Conservation (phyloP, 2,888 invertebrate genomes). For the Sicus ferrugineus region DNA sequence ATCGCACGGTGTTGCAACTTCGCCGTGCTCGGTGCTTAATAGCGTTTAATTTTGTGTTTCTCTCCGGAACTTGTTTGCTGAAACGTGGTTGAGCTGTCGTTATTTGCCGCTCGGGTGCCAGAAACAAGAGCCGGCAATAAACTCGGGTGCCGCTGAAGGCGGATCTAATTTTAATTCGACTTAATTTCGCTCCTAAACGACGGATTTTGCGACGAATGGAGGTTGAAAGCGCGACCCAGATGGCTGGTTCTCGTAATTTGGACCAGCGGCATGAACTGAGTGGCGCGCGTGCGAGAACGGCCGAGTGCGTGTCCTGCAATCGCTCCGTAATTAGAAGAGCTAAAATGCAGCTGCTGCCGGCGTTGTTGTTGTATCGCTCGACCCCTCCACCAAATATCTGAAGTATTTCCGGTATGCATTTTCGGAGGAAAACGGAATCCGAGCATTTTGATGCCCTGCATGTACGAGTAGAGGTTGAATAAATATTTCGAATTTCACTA, state of each 20-base stretch:
- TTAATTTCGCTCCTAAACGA: too few relatives aligned
- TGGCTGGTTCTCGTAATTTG: neutral
- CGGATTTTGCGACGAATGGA: neutral
- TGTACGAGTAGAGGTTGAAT: neutral
- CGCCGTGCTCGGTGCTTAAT: too few relatives aligned
- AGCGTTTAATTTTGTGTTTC: too few relatives aligned
- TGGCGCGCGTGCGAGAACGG: neutral
- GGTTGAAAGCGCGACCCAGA: neutral
- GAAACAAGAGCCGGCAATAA: neutral
- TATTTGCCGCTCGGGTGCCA: too few relatives aligned
- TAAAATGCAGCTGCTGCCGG: conserved; percentile 15
- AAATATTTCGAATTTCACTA: neutral
- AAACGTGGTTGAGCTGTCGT: too few relatives aligned
- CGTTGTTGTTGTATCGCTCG: conserved; percentile 1
- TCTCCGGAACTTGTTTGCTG: too few relatives aligned
- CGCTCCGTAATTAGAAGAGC: conserved; percentile 11
- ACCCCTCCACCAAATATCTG: neutral
- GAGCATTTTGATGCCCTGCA: neutral
- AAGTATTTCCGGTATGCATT: neutral
- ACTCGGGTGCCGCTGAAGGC: neutral
- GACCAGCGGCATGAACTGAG: neutral
- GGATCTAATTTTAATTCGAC: neutral
- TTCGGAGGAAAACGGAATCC: neutral
- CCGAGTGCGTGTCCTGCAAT: neutral
- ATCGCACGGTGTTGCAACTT: too few relatives aligned